These are phyloP conservation scores for Bombyx huttoni DNA, from an alignment of 2,888 invertebrate genomes.

Conservation along the genomic window DNA sequence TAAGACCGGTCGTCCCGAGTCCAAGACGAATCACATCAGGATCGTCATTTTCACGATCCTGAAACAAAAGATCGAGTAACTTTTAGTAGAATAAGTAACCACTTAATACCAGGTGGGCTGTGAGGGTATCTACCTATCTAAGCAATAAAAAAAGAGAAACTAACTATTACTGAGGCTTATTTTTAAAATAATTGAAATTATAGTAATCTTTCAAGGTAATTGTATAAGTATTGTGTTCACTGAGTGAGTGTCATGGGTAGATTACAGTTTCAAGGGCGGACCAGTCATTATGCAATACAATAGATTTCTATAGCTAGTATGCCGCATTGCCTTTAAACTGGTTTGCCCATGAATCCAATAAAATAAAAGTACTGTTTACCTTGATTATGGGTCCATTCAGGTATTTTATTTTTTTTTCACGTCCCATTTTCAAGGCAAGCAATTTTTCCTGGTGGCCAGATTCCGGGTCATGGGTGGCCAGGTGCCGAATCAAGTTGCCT, in stretches of 20 bases:
- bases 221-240: too few species aligned
- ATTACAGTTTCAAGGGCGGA: too few species aligned
- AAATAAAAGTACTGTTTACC: conserved; percentile 20
- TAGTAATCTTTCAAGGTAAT: too few species aligned
- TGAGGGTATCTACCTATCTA: background rate
- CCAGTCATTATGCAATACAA: too few species aligned
- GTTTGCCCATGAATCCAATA: too few species aligned
- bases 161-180: too few species aligned
- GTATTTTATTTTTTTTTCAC: conserved; percentile 81
- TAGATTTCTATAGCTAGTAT: too few species aligned
- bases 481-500: conserved; percentile 92
- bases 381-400: conserved; percentile 54
- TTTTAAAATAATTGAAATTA: too few species aligned
- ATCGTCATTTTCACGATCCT: background rate
- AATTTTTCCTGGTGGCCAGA: conserved; percentile 81
- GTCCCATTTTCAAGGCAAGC: conserved; percentile 82
- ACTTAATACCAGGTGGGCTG: background rate
- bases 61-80: conserved; percentile 3
- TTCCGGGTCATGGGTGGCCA: conserved; percentile 92
- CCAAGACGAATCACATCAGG: background rate
- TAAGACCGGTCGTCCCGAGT: conserved; percentile 11
- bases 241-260: too few species aligned
- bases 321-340: too few species aligned
- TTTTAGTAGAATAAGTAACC: background rate
- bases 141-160: too few species aligned